A percentile compares a stretch with the other conserved stretches of the same genome.
phyloP scores from a whole-genome alignment of 2,113 vertebrate genomes.

The Orthonyx spaldingii region DNA sequence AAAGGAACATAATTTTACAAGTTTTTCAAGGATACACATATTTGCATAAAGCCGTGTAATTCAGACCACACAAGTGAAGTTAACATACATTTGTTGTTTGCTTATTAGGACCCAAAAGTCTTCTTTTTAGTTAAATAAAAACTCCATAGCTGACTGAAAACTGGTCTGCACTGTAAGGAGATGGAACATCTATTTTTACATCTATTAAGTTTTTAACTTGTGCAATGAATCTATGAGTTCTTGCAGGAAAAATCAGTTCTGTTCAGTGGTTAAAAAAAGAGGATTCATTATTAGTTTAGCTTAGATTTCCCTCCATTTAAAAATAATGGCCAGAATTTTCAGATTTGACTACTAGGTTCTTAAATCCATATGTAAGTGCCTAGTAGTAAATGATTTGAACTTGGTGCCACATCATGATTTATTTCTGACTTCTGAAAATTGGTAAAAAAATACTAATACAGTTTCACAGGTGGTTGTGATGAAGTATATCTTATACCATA shows the following conservation, averaged over 20 bases:
- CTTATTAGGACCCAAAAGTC: background rate
- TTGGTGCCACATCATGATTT: background rate
- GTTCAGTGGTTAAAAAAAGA: background rate
- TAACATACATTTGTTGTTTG: background rate
- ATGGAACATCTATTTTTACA: background rate
- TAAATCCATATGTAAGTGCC: background rate
- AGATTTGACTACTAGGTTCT: background rate
- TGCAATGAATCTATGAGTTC: background rate
- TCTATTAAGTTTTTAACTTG: background rate
- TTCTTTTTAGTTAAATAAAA: background rate
- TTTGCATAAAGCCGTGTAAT: background rate
- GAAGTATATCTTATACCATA: background rate
- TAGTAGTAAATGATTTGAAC: background rate
- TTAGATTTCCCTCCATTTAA: background rate
- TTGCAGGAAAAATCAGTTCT: background rate
- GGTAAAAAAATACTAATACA: background rate
- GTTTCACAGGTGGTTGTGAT: constrained; percentile 7
- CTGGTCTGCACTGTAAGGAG: background rate
- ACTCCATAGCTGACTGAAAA: background rate
- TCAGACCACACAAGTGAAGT: background rate
- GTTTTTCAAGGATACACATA: background rate
- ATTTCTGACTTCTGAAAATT: background rate
- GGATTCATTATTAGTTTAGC: background rate
- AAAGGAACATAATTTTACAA: background rate
- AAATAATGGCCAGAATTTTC: background rate